Conservation (phyloP, 2,797 vertebrate genomes). For the Dermochelys coriacea region DNA sequence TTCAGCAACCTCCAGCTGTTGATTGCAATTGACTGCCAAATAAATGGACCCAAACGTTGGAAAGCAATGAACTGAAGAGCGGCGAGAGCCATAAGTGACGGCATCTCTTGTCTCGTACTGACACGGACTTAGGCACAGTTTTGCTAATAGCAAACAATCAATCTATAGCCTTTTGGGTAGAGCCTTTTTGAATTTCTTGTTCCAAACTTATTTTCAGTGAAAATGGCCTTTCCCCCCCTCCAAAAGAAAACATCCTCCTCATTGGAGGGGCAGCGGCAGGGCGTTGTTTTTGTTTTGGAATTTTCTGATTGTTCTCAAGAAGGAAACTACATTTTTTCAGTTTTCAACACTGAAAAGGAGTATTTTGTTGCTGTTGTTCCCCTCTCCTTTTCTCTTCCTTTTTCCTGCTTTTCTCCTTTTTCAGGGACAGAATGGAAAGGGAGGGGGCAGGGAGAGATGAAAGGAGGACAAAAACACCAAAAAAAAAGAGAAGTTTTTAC, state of each 20-base stretch:
- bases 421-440: not conserved
- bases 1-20: not conserved
- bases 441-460: not conserved
- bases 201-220: not conserved
- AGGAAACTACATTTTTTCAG: not conserved
- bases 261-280: not conserved
- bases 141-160: not conserved
- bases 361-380: not conserved
- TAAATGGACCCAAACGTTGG: not conserved
- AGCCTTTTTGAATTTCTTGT: not conserved
- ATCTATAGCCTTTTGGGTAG: not conserved
- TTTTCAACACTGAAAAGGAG: not conserved
- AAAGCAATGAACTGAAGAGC: not conserved
- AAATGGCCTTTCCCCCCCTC: not conserved
- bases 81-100: not conserved
- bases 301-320: not conserved
- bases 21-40: not conserved
- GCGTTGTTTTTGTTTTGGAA: not conserved
- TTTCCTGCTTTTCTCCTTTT: not conserved
- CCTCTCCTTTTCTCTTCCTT: not conserved
- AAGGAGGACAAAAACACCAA: not conserved
- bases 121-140: not conserved
- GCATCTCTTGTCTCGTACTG: not conserved
- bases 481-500: not conserved
- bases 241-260: not conserved